Evolutionary conservation across 1,140 invertebrate genomes (phyloP).

Genomic region (Pteromalus puparum): DNA sequence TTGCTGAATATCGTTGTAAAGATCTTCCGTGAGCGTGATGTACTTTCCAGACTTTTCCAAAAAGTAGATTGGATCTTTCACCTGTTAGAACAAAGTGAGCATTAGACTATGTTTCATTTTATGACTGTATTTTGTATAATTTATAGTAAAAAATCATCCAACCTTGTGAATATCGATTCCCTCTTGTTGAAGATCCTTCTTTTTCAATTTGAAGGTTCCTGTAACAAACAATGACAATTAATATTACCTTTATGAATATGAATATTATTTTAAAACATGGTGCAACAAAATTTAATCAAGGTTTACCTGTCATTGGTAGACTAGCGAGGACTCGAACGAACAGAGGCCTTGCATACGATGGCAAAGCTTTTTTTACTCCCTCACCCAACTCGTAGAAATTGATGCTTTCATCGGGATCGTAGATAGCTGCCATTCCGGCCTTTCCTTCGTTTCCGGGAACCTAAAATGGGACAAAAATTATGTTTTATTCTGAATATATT

Average conservation of each 20-base stretch:
- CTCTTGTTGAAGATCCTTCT: slow-evolving; percentile 87
- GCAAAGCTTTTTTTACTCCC: slow-evolving; percentile 82
- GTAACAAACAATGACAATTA: slow-evolving; percentile 25
- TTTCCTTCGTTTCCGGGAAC: slow-evolving; percentile 90
- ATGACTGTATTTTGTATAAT: not conserved
- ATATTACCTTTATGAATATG: not conserved
- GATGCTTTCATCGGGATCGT: slow-evolving; percentile 82
- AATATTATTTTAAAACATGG: not conserved
- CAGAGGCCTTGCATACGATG: slow-evolving; percentile 90
- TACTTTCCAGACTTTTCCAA: slow-evolving; percentile 81
- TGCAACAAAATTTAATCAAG: not conserved
- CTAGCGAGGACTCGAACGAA: slow-evolving; percentile 90
- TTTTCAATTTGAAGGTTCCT: slow-evolving; percentile 95
- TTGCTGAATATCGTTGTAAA: slow-evolving; percentile 81
- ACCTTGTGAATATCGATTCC: slow-evolving; percentile 81
- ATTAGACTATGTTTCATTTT: not conserved
- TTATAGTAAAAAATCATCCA: slow-evolving; percentile 38
- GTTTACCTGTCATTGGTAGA: slow-evolving; percentile 87
- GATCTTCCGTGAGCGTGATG: slow-evolving; percentile 79
- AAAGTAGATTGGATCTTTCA: slow-evolving; percentile 86
- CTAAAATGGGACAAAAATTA: slow-evolving; percentile 68
- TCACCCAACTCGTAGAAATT: slow-evolving; percentile 80
- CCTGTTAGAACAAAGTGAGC: slow-evolving; percentile 52
- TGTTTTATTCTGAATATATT: not conserved
- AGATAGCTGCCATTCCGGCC: slow-evolving; percentile 96